These are phyloP conservation scores for Xyrichtys novacula DNA, from an alignment of 2,797 vertebrate species.

Conservation along the genomic window DNA sequence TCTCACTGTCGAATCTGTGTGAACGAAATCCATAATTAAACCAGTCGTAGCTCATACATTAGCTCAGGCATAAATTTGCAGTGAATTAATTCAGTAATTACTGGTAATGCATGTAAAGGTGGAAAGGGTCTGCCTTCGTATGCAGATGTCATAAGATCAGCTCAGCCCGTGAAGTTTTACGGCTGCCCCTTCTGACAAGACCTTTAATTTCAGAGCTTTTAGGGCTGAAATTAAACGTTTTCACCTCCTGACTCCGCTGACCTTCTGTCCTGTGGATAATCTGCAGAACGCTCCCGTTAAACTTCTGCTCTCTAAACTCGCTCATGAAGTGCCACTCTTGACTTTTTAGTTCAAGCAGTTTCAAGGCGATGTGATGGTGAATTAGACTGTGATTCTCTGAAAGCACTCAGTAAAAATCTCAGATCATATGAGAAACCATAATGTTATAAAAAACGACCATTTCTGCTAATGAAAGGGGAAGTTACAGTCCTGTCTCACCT, in stretches of 20 bases:
- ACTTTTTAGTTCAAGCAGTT: no score
- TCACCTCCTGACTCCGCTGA: neutral
- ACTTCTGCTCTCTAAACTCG: neutral
- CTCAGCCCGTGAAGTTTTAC: neutral
- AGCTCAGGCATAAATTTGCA: slow-evolving; percentile 53
- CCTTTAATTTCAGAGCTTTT: slow-evolving; percentile 5
- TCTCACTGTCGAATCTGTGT: slow-evolving; percentile 14
- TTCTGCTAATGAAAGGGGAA: no score
- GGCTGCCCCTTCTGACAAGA: slow-evolving; percentile 2
- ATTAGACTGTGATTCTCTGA: no score
- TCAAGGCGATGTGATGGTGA: no score
- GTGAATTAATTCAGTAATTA: slow-evolving; percentile 51
- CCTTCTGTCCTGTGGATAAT: neutral
- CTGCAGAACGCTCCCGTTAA: neutral
- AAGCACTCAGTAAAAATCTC: no score
- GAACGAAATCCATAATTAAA: slow-evolving; percentile 49
- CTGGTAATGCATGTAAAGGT: slow-evolving; percentile 35
- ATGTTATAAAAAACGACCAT: no score
- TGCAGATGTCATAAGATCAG: slow-evolving; percentile 49
- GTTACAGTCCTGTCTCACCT: no score
- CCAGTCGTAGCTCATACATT: slow-evolving; percentile 41
- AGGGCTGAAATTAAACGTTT: slow-evolving; percentile 10
- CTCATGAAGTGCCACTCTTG: no score
- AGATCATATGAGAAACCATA: no score
- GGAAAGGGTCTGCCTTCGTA: slow-evolving; percentile 35